Evolutionary conservation across 2,797 vertebrate genomes (phyloP).

Genomic region (Microhierax caerulescens): DNA sequence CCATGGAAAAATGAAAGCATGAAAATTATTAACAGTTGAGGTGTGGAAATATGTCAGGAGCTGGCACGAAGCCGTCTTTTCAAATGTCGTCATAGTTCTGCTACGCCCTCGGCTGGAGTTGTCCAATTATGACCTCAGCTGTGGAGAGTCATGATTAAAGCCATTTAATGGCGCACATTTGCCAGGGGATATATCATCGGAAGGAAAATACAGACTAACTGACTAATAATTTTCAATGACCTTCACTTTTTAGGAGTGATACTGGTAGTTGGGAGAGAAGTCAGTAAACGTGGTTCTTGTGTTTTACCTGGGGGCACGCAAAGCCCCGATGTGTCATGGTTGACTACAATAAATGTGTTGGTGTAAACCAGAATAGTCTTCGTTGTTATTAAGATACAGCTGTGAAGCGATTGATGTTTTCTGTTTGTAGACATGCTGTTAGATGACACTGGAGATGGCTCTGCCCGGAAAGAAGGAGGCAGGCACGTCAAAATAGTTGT

Average conservation of each 20-base stretch:
- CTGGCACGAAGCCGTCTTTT: slow-evolving; percentile 57
- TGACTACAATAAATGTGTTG: not conserved
- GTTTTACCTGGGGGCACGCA: not conserved
- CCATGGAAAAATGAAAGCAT: slow-evolving; percentile 45
- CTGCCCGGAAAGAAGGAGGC: slow-evolving; percentile 90
- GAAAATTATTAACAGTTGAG: slow-evolving; percentile 40
- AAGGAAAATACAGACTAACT: not conserved
- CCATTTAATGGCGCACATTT: slow-evolving; percentile 41
- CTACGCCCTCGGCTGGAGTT: slow-evolving; percentile 8
- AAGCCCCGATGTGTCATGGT: not conserved
- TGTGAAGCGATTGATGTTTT: slow-evolving; percentile 61
- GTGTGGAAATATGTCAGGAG: slow-evolving; percentile 63
- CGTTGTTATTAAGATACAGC: slow-evolving; percentile 20
- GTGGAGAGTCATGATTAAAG: slow-evolving; percentile 38
- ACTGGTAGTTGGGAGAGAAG: not conserved
- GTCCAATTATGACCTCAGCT: slow-evolving; percentile 64
- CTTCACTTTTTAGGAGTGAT: not conserved
- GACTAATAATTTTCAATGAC: not conserved
- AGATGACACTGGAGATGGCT: slow-evolving; percentile 89
- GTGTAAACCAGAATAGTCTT: not conserved
- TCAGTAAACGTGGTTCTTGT: not conserved
- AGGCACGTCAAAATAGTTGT: slow-evolving; percentile 93
- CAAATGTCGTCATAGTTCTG: slow-evolving; percentile 38
- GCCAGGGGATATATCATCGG: not conserved
- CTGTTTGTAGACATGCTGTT: slow-evolving; percentile 90